These are phyloP conservation scores for Numenius phaeopus DNA, from an alignment of 2,797 vertebrate genomes.

Conservation along the genomic window DNA sequence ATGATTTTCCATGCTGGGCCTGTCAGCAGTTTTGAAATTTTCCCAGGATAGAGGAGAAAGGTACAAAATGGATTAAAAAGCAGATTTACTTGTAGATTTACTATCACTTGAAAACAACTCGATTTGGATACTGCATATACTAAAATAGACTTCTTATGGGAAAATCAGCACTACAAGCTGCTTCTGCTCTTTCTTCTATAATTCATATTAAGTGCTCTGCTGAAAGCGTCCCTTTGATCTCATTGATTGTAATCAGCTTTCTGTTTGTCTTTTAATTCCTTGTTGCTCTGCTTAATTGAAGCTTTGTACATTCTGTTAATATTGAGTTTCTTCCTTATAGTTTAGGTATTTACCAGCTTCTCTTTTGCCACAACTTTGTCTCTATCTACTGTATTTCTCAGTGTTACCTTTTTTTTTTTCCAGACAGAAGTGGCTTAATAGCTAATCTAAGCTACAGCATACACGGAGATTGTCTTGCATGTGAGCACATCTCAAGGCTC, in stretches of 20 bases:
- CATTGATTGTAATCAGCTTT: not conserved
- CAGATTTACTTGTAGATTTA: not conserved
- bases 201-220: not conserved
- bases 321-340: not conserved
- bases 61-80: not conserved
- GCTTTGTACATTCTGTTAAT: not conserved
- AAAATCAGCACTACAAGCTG: not conserved
- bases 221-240: not conserved
- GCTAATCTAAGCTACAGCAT: not conserved
- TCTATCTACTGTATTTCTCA: not conserved
- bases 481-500: not conserved
- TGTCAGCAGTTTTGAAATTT: slow-evolving; percentile 60
- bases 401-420: not conserved
- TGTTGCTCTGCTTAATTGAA: not conserved
- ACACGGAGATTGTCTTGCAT: not conserved
- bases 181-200: not conserved
- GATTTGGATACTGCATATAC: not conserved
- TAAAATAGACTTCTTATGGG: not conserved
- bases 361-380: not conserved
- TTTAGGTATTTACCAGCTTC: not conserved
- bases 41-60: not conserved
- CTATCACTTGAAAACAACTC: not conserved
- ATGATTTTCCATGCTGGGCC: slow-evolving; percentile 54
- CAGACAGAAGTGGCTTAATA: not conserved
- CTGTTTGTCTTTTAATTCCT: not conserved